Base-by-base conservation (phyloP, 64 coral and sea anemone species). In the Hydrozoanthus tunicans region DNA sequence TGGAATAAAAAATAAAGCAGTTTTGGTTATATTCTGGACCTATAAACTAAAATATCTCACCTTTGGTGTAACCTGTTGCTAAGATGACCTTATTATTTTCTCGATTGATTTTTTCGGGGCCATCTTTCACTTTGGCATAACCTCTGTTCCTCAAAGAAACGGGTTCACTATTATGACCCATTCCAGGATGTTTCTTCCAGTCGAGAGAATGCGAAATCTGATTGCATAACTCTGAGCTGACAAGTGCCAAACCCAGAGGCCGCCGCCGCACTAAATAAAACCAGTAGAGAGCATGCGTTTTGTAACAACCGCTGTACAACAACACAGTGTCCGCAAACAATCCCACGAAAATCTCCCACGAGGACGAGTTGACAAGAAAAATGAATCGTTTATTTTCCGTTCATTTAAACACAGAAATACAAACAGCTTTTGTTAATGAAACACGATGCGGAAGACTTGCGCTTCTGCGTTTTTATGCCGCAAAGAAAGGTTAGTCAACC, bases 401-500 rank as follows among this genome's bases (percentile, higher is more conserved):
- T 1, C 90, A 82, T 70, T 80, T 75, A 43, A 43, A 43, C 11
- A 64, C 77, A 70, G 81, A 70, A 53, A 80, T 79, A 63, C 64
- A 91, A 13, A 52, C 72, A 17, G 25, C 59, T 72, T 15, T 15
- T 86, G 24, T 53, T 25, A 79, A 73, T n/a, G 77, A 91, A 58
- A 91, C 83, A 64, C 76, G 77, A 6, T 89, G 52, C 84, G 17
- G 63, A 75, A 94, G 95, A 27, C 79, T 90, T 15, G 9, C 82
- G 15, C 61, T 77, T 17, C 58, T 76, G 69, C 92, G 95, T 70
- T 96, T 91, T 59, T 94, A 92, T 82, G 92, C 95, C 56, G 77
- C 83, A 56, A 96, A 96, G 83, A 96, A 96, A 96, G 95, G 95
- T 96, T 59, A 85, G 73, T 54, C 67, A 73, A 64, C 32, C 32